Conservation (phyloP, 2,888 invertebrate species). For the Acronicta leporina region DNA sequence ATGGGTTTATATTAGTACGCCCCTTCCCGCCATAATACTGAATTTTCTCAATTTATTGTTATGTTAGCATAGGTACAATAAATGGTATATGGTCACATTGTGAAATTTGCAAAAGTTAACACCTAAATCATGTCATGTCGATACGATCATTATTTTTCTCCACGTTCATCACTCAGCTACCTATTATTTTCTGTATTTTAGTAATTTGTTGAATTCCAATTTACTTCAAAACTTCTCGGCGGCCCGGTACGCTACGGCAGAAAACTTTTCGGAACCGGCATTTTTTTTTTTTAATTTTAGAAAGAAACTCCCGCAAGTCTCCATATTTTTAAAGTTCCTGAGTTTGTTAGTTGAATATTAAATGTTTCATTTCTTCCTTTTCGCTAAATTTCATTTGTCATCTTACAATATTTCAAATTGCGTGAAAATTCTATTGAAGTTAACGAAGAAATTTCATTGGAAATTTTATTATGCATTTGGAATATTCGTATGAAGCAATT, state of each 20-base stretch:
- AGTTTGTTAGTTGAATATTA: conserved; percentile 67
- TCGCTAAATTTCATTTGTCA: conserved; percentile 47
- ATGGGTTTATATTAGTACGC: too few relatives aligned
- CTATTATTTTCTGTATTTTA: conserved; percentile 41
- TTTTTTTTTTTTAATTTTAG: conserved; percentile 66
- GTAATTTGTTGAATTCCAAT: conserved; percentile 58
- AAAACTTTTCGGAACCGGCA: conserved; percentile 58
- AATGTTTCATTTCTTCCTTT: conserved; percentile 59
- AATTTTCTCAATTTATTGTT: too few relatives aligned
- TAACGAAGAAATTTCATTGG: conserved; percentile 7
- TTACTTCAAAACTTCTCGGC: conserved; percentile 49
- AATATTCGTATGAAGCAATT: conserved; percentile 6
- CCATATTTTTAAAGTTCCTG: conserved; percentile 55
- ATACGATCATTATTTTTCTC: conserved; percentile 4
- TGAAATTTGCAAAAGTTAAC: too few relatives aligned
- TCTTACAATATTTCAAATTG: conserved; percentile 25
- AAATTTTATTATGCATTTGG: conserved; percentile 8
- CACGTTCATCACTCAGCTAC: conserved; percentile 14
- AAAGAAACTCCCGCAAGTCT: conserved; percentile 54
- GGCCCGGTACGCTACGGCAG: conserved; percentile 44
- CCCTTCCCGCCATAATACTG: too few relatives aligned
- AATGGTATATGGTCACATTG: too few relatives aligned
- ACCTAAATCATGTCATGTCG: conserved; percentile 7
- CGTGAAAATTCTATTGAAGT: conserved; percentile 4
- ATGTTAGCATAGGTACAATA: too few relatives aligned